Evolutionary conservation across 2,113 vertebrate genomes (phyloP).

Genomic region (Anser cygnoides): DNA sequence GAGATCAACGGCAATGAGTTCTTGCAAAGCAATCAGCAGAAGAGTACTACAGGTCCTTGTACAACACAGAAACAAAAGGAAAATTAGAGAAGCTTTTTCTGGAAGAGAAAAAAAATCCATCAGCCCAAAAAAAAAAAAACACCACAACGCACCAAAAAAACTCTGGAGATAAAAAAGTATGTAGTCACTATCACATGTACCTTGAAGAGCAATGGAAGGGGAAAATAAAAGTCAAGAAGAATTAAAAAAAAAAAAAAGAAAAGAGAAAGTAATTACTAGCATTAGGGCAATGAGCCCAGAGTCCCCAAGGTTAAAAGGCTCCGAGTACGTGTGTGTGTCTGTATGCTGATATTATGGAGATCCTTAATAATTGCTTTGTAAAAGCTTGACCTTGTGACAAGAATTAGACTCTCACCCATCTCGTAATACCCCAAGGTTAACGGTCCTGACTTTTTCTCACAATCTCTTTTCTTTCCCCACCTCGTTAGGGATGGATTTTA

Average conservation of each 20-base stretch:
- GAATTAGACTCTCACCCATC: slow-evolving; percentile 22
- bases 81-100: slow-evolving; percentile 66
- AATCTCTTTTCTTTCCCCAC: slow-evolving; percentile 33
- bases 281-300: neutral
- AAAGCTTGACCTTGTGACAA: slow-evolving; percentile 61
- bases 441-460: slow-evolving; percentile 43
- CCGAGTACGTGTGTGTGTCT: neutral
- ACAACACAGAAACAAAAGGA: slow-evolving; percentile 49
- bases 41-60: slow-evolving; percentile 51
- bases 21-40: slow-evolving; percentile 62
- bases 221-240: neutral
- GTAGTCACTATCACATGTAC: fast-evolving
- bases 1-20: neutral
- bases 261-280: neutral
- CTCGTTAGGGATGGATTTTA: slow-evolving; percentile 77
- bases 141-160: no score
- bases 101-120: slow-evolving; percentile 1
- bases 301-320: neutral
- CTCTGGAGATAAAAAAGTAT: neutral
- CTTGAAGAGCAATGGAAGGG: neutral
- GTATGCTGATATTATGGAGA: slow-evolving; percentile 31
- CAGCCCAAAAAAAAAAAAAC: slow-evolving; percentile 14
- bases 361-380: slow-evolving; percentile 49
- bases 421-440: slow-evolving; percentile 11
- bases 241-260: no score